These are phyloP conservation scores for Acrobasis consociella DNA, from an alignment of 2,888 invertebrate species.

Conservation along the genomic window DNA sequence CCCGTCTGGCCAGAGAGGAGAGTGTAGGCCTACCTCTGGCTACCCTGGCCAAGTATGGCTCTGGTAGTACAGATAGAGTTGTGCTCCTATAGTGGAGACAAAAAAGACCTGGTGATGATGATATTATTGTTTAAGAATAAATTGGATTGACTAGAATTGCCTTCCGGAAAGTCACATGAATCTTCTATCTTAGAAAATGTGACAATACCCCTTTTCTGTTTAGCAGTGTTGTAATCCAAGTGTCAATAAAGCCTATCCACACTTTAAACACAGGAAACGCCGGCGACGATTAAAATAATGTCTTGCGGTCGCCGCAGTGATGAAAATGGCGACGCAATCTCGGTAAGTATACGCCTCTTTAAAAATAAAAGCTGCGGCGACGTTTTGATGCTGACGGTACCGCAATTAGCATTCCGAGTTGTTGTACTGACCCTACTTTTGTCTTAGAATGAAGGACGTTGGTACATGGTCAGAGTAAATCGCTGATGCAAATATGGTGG, in stretches of 20 bases:
- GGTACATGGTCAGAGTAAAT: no score
- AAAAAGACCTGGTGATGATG: no score
- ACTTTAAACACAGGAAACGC: conserved; percentile 44
- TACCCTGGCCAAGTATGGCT: no score
- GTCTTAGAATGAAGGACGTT: conserved; percentile 1
- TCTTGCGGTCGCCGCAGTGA: conserved; percentile 68
- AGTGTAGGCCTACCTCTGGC: no score
- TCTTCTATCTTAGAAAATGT: background rate
- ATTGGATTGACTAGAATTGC: no score
- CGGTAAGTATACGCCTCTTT: conserved; percentile 72
- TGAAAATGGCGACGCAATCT: conserved; percentile 75
- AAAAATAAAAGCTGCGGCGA: conserved; percentile 72
- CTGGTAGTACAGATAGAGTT: no score
- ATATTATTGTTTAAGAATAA: no score
- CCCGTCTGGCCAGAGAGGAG: no score
- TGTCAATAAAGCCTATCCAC: conserved; percentile 18
- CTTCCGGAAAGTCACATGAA: no score
- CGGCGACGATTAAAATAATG: conserved; percentile 75
- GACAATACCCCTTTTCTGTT: background rate
- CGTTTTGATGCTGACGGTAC: conserved; percentile 49
- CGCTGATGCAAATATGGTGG: no score
- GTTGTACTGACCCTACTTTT: conserved; percentile 29
- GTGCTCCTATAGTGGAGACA: no score
- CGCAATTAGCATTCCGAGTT: conserved; percentile 67
- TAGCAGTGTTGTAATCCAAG: conserved; percentile 11